Percentiles rank a stretch among this genome's conserved stretches.
Evolutionary conservation across 2,797 vertebrate genomes (phyloP).

Genomic region (Chromis chromis): DNA sequence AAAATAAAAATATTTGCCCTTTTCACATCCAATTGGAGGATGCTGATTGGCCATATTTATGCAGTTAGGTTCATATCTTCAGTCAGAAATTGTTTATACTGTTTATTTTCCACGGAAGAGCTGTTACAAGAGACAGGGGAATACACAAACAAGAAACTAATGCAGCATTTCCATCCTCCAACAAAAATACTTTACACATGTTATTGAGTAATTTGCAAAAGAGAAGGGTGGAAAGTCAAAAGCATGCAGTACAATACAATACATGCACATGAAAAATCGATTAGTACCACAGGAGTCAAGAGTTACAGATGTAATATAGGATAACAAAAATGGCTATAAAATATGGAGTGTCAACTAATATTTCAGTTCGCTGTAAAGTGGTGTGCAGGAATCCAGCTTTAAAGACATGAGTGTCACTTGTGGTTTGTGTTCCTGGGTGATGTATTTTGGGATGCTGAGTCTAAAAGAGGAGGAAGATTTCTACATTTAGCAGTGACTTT

Average conservation of each 20-base stretch:
- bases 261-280: not conserved
- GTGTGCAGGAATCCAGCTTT: not conserved
- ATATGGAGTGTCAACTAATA: not conserved
- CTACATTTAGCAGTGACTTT: constrained; percentile 26
- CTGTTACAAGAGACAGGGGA: not conserved
- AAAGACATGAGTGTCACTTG: not conserved
- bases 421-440: constrained; percentile 18
- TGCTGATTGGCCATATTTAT: too few relatives aligned
- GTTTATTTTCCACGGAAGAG: not conserved
- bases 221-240: not conserved
- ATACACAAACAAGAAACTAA: not conserved
- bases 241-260: not conserved
- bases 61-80: too few relatives aligned
- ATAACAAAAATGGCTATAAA: not conserved
- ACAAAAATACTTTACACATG: not conserved
- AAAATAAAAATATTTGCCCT: too few relatives aligned
- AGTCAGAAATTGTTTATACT: too few relatives aligned
- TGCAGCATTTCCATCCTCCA: not conserved
- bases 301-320: not conserved
- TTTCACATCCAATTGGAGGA: too few relatives aligned
- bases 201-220: not conserved
- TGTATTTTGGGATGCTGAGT: not conserved
- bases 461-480: constrained; percentile 3
- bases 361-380: not conserved
- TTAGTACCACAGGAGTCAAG: not conserved